Evolutionary conservation across 2,797 vertebrate genomes (phyloP), one percentile per base, ranked within the genome.

Genomic region (Sebastes diploproa): DNA sequence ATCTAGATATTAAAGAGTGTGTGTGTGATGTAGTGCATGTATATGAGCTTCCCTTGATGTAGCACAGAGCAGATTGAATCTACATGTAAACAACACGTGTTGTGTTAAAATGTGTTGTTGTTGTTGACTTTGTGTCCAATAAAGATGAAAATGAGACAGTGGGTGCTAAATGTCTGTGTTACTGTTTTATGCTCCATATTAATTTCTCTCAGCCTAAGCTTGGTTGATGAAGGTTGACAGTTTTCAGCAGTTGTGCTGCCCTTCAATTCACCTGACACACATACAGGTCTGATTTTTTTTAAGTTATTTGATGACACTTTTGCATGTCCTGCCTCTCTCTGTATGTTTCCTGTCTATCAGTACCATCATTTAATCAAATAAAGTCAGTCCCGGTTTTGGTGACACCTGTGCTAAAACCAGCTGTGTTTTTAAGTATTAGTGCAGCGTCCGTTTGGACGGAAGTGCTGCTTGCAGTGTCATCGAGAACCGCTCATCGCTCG

Each of bases 81-180:
- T 79, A 66, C 72, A 63, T 72, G 18, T 30, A 65, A 77, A 76
- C 12, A 62, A 80, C 54, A 52, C 6, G 80, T 85, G 83, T 77
- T 60, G 86, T 85, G 77, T 72, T 66, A 1, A 80, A 63, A 62
- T 56, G 63, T 88, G 55, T 70, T 68, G 75, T 55, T 72, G 82
- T 83, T 72, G 83, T 84, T 83, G 54, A 85, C 22, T 76, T 78
- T 84, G 66, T 91, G 89, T 88, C 72, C 62, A 93, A 91, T 93
- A 92, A 93, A 93, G 64, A 74, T 65, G 13, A 67, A 86, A 74
- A 77, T 59, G 23, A 74, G 30, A 73, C 29, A 0, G 7, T 0
- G 2, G 3, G 7, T 75, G 18, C 46, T 1, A 7, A 11, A 61
- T 13, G n/a, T 52, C 5, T 50, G 11, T 54, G 6, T 7, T 56